A percentile compares a stretch with the other conserved stretches of the same genome.
Evolutionary conservation across 1,140 invertebrate genomes (phyloP).

Genomic region (Zaprionus africanus): DNA sequence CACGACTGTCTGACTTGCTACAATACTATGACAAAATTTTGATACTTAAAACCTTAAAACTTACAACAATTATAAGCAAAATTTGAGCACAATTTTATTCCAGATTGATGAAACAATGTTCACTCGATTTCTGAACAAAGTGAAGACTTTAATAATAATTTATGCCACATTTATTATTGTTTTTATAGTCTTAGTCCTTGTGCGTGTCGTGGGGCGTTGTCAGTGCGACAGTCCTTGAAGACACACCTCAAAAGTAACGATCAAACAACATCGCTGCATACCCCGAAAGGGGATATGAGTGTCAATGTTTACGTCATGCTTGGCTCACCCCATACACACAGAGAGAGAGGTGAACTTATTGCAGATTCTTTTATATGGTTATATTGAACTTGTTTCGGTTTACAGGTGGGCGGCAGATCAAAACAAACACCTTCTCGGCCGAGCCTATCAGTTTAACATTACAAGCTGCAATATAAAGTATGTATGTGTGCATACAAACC

Average conservation of each 20-base stretch:
- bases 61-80: background rate
- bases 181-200: slow-evolving; percentile 9
- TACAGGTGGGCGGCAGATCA: slow-evolving; percentile 26
- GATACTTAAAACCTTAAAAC: no score
- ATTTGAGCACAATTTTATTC: background rate
- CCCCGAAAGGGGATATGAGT: slow-evolving; percentile 51
- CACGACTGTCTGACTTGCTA: background rate
- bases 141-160: slow-evolving; percentile 1
- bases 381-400: slow-evolving; percentile 1
- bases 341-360: background rate
- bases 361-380: slow-evolving; percentile 2
- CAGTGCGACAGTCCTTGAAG: slow-evolving; percentile 20
- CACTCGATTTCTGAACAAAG: background rate
- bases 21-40: no score
- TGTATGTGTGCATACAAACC: background rate
- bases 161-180: background rate
- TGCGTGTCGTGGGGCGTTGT: slow-evolving; percentile 13
- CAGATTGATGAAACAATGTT: slow-evolving; percentile 1
- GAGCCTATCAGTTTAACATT: background rate
- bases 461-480: background rate
- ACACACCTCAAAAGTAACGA: slow-evolving; percentile 74
- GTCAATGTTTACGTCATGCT: slow-evolving; percentile 55
- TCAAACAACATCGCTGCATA: slow-evolving; percentile 44
- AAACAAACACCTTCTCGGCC: slow-evolving; percentile 3
- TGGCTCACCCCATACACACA: slow-evolving; percentile 27